Conservation (phyloP, 2,113 vertebrate species). For the Halichoerus grypus region DNA sequence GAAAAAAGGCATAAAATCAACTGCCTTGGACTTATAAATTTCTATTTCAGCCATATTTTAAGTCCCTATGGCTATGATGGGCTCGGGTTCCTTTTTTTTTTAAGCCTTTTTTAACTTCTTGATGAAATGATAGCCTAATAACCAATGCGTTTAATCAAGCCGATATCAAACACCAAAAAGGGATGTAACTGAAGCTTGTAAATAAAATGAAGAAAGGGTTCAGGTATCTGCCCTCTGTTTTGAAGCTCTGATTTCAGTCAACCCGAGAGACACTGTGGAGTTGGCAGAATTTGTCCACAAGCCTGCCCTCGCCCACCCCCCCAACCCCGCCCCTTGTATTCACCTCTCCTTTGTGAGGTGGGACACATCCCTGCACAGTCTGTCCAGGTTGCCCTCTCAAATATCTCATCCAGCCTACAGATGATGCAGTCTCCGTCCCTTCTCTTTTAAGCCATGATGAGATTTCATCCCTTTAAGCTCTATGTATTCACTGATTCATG, state of each 20-base stretch:
- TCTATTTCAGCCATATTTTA: background rate
- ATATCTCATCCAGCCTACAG: background rate
- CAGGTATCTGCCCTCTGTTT: background rate
- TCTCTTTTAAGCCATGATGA: background rate
- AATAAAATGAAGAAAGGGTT: constrained; percentile 7
- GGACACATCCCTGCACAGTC: background rate
- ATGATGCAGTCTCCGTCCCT: background rate
- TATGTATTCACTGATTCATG: background rate
- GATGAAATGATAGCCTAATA: background rate
- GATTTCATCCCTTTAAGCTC: background rate
- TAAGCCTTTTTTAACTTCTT: background rate
- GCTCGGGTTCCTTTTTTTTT: background rate
- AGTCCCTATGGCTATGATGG: background rate
- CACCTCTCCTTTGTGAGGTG: background rate
- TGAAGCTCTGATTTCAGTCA: background rate
- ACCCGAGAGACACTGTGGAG: background rate
- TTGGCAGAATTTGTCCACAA: background rate
- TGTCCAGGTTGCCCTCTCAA: background rate
- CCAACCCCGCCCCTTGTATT: accelerated
- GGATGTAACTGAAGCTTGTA: background rate
- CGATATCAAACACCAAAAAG: background rate
- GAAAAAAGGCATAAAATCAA: background rate
- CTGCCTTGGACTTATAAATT: background rate
- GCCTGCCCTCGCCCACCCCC: background rate
- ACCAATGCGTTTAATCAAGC: background rate